Evolutionary conservation across 2,888 invertebrate genomes (phyloP), one percentile per base, ranked within the genome.

Genomic region (Anaspis maculata): DNA sequence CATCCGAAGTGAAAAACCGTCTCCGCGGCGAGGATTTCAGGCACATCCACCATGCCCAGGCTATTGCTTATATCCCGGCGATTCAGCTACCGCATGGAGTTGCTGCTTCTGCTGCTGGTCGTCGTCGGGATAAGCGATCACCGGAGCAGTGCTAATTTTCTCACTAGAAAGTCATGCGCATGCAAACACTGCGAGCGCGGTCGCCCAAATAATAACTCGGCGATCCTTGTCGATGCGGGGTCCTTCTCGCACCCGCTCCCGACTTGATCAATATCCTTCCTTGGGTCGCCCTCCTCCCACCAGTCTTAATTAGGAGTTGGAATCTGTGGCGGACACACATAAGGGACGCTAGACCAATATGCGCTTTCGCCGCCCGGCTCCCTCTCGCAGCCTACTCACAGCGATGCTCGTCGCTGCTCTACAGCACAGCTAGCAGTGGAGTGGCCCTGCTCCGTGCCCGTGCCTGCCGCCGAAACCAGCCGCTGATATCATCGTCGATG

Each of bases 271-370:
- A 66, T 66, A 66, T 60, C 61, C 64, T 60, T 61, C 57, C 62
- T 62, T 64, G 60, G 60, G 52, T 51, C 49, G 51, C 48, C 51
- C 55, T 38, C 52, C 60, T 59, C 70, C 72, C 74, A 78, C 75
- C 75, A 71, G 77, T 79, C 80, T 81, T 81, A 82, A 82, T 82
- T 82, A 82, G 81, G 78, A 79, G 77, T 78, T 77, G 76, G 79
- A 80, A 80, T 81, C 81, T 81, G 81, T 73, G 77, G 79, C 78
- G 79, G 80, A 80, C 81, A 79, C 79, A 77, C 79, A 66, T 64
- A 63, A 62, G 61, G 62, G 62, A 62, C 59, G 60, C 55, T 59
- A 62, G 62, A 62, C 64, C 61, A 59, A 62, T 61, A 60, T 64
- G 61, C 61, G 59, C 53, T 53, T 51, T 54, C 25, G 24, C 39